Evolutionary conservation across 2,113 vertebrate species (phyloP), one percentile per base, ranked within the genome.

Genomic region (Marmota flaviventris): DNA sequence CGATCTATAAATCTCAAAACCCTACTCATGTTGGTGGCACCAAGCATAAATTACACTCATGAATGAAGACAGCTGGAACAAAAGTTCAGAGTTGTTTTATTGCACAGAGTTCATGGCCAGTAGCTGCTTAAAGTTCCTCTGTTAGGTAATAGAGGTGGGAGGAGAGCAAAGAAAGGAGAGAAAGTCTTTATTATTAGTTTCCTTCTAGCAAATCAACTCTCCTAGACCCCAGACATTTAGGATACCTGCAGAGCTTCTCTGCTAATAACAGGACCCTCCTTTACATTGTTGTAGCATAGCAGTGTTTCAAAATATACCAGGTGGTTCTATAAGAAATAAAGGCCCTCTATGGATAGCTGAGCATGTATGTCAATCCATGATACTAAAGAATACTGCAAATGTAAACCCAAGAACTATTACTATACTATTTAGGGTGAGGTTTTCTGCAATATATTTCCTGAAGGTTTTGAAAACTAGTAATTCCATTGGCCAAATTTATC

Each of bases 1-100:
- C 24, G 73, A 85, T 83, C 93, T 91, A 84, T 96, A 97, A 97
- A 97, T 98, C 96, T 96, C 82, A 78, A 63, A 97, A 78, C 72
- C 27, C 48, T 75, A 53, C 83, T 86, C 86, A 63, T 29, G 42
- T 56, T 10, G 34, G 90, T 88, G 69, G 70, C 56, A 84, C 85
- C 95, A 85, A 70, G 20, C 77, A 65, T 97, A 93, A 96, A 96
- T 98, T 90, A 87, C 25, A 37, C 20, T 91, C 24, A 39, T 92
- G 88, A 97, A 95, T 84, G 88, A 95, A 97, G 88, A 94, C 92
- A 91, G 79, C 48, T 76, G 85, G 95, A 94, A 97, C 92, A 92
- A 94, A 97, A 97, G 82, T 97, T 98, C 96, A 95, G 82, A 27
- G 51, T 29, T 89, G 51, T 79, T 96, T 96, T 94, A 73, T 56